Conservation (phyloP, 2,888 invertebrate species). For the Coronaproctus castanopsis region DNA sequence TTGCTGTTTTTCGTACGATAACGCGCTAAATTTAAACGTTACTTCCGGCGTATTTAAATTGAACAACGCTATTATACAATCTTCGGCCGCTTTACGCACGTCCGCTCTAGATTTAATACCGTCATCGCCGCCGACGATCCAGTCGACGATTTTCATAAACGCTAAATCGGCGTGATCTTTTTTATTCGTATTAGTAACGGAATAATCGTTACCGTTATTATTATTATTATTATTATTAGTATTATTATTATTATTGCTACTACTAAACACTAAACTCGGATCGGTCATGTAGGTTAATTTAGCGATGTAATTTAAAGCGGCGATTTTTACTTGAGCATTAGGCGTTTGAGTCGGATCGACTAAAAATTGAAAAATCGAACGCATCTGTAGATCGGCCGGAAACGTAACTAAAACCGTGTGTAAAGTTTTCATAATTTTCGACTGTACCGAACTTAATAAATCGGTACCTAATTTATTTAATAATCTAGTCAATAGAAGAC, state of each 20-base stretch:
- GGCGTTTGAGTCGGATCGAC: conserved; percentile 86
- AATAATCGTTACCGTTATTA: neutral
- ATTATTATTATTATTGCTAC: conserved; percentile 12
- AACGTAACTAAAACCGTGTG: conserved; percentile 51
- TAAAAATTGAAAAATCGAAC: conserved; percentile 46
- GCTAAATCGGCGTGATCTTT: conserved; percentile 36
- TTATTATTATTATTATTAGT: neutral
- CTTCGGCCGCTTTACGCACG: conserved; percentile 43
- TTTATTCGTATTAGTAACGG: neutral
- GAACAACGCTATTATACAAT: conserved; percentile 58
- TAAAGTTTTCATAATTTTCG: conserved; percentile 69
- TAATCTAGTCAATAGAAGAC: conserved; percentile 65
- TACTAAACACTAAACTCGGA: conserved; percentile 21
- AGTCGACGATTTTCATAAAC: conserved; percentile 49
- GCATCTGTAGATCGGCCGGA: conserved; percentile 37
- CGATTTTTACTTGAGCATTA: conserved; percentile 55
- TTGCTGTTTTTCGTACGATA: conserved; percentile 44
- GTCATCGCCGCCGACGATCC: conserved; percentile 38
- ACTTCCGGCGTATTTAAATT: conserved; percentile 80
- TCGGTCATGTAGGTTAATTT: conserved; percentile 34
- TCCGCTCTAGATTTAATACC: conserved; percentile 44
- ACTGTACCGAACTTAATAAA: conserved; percentile 72
- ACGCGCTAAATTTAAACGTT: conserved; percentile 51
- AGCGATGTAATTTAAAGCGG: conserved; percentile 46
- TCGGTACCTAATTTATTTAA: conserved; percentile 83